phyloP scores from a whole-genome alignment of 1,140 invertebrate species.

The Melitaea cinxia region DNA sequence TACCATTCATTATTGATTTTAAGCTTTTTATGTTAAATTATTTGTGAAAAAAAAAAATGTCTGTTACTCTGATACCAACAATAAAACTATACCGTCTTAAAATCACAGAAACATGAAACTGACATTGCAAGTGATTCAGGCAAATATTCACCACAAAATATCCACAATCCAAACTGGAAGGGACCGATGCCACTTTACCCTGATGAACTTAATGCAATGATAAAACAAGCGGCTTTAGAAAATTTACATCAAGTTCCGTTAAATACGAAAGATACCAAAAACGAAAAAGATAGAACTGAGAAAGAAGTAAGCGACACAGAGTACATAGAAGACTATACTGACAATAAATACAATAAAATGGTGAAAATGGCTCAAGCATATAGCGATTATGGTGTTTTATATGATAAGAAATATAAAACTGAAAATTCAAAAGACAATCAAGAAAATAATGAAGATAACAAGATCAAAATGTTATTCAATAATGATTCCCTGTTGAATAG shows the following conservation, averaged over 20 bases:
- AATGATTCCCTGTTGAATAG: constrained; percentile 13
- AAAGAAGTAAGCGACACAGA: constrained; percentile 52
- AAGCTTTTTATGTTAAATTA: too few relatives aligned
- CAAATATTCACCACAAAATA: constrained; percentile 13
- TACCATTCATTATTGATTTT: too few relatives aligned
- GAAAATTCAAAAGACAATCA: constrained; percentile 11
- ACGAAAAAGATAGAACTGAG: constrained; percentile 36
- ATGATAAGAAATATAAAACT: constrained; percentile 46
- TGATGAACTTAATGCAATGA: constrained; percentile 59
- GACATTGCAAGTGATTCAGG: not conserved
- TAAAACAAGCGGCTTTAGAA: constrained; percentile 53
- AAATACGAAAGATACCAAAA: constrained; percentile 35
- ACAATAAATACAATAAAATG: constrained; percentile 58
- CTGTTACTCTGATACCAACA: too few relatives aligned
- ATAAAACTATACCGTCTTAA: not conserved
- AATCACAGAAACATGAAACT: not conserved
- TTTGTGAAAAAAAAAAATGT: too few relatives aligned
- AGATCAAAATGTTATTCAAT: constrained; percentile 2
- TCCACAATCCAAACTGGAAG: constrained; percentile 66
- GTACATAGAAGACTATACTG: constrained; percentile 62
- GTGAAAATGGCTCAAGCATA: constrained; percentile 65
- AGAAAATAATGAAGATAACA: constrained; percentile 2
- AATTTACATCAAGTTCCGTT: constrained; percentile 41
- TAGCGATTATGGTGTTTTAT: constrained; percentile 70
- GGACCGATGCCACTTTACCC: constrained; percentile 62